Base-by-base conservation (phyloP, 2,797 vertebrate genomes). In the Aselliscus stoliczkanus region DNA sequence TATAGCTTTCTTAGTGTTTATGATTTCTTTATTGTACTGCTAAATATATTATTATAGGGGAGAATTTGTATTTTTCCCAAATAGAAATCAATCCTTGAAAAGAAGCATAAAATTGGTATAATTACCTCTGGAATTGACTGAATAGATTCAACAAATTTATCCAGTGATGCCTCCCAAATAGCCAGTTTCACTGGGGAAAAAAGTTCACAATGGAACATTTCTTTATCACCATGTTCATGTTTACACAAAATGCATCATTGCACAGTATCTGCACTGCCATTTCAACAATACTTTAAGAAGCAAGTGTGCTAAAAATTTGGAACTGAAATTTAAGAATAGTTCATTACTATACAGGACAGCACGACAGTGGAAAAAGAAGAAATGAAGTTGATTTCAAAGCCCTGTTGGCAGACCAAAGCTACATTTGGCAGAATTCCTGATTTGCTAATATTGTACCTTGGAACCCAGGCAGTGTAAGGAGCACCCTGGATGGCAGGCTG, bases 81-180 rank as follows among this genome's bases (percentile, higher is more conserved):
- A 54, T 5, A 84, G 56, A 94, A 90, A 50, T 31, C 62, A 91
- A 21, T 14, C 34, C 56, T 94, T 83, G 20, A 87, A 88, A 93
- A 90, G 13, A 80, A 83, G 29, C 21, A 88, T 21, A 91, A 77
- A 93, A 29, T 31, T 54, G 39, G 89, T 89, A 80, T 52, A 92
- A 96, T 98, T 98, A 99, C 99, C 99, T 99, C 99, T 96, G 99
- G 99, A 97, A 99, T 99, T 54, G 99, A 99, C 82, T 99, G 99
- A 98, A 99, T 99, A 56, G 99, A 99, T 86, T 99, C 99, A 81
- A 99, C 99, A 98, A 99, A 99, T 96, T 98, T 99, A 98, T 99
- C 99, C 97, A 99, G 96, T 39, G 99, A 98, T 3, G 99, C 98
- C 97, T 99, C 99, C 99, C 99, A 99, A 98, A 99, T 99, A 21